Evolutionary conservation across 1,140 invertebrate genomes (phyloP).

Genomic region (Calliphora vicina): DNA sequence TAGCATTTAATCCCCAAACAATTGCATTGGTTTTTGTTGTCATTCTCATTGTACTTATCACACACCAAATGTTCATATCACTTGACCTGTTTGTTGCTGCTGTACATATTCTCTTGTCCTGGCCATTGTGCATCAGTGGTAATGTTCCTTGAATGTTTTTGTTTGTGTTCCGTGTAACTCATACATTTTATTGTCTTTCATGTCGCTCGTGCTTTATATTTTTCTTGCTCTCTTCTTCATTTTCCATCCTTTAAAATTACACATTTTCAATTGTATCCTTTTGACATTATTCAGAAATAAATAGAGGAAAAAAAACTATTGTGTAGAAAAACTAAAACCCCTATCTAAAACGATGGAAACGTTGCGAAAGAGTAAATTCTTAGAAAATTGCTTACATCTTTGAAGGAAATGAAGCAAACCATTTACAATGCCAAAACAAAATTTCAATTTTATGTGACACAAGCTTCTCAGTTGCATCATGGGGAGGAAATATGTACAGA

Average conservation of each 20-base stretch:
- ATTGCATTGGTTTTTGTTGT: neutral
- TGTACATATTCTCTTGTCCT: neutral
- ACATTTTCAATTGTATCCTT: constrained; percentile 13
- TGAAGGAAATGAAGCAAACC: neutral
- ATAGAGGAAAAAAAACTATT: neutral
- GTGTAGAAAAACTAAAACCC: neutral
- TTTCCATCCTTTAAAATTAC: neutral
- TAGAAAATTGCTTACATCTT: neutral
- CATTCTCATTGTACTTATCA: neutral
- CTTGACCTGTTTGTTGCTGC: neutral
- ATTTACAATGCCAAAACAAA: neutral
- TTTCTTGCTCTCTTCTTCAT: neutral
- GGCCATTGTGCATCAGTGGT: neutral
- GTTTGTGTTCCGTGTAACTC: neutral
- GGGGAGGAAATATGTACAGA: neutral
- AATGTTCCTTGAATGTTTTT: neutral
- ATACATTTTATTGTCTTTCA: neutral
- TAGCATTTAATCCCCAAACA: constrained; percentile 1
- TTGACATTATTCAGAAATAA: neutral
- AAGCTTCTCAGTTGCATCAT: neutral
- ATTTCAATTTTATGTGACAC: neutral
- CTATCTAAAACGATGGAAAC: neutral
- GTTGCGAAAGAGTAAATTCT: neutral
- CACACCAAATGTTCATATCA: neutral
- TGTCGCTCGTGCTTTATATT: neutral